Evolutionary conservation across 1,140 invertebrate species (phyloP), one percentile per base, ranked within the genome.

Genomic region (Calosoma granatense): DNA sequence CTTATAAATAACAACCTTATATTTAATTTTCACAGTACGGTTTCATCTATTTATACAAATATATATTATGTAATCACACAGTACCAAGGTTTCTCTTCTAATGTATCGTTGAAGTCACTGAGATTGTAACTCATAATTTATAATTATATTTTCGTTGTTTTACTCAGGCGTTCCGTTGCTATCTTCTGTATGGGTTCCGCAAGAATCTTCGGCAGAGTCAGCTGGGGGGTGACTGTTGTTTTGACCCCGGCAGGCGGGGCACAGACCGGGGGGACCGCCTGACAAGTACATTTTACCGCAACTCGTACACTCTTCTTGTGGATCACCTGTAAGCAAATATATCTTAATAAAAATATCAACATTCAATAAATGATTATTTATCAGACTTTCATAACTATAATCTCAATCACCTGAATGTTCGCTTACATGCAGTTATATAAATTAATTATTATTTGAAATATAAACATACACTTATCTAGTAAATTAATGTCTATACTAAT

Each of bases 231-330:
- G 51, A 20, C 55, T 53, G 1, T 20, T 41, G 14, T 58, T 59
- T 30, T 59, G 59, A 15, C 22, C 41, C 39, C 47, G 53, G 20
- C 63, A 64, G n/a, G 43, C 55, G 19, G 58, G 43, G 60, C 63
- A 64, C 11, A 59, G n/a, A 30, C 58, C 63, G 21, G 53, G 41
- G 15, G 56, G 30, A 12, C 55, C 55, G 15, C 54, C 51, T 47
- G 59, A 57, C 43, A 71, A 58, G 60, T 67, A 71, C 17, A 67
- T 63, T 63, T 73, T 73, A 21, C 71, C 70, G 62, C 71, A 76
- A 26, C 69, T 59, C 9, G 70, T 65, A 59, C 72, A 74, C 62
- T 75, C 71, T 60, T 73, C 71, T 62, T 71, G 70, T 15, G 68
- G 67, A 58, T 72, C 69, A 59, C 73, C 73, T 75, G 62, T 22